These are phyloP conservation scores for Sclerurus mexicanus DNA, from an alignment of 2,113 vertebrate genomes.

Conservation along the genomic window DNA sequence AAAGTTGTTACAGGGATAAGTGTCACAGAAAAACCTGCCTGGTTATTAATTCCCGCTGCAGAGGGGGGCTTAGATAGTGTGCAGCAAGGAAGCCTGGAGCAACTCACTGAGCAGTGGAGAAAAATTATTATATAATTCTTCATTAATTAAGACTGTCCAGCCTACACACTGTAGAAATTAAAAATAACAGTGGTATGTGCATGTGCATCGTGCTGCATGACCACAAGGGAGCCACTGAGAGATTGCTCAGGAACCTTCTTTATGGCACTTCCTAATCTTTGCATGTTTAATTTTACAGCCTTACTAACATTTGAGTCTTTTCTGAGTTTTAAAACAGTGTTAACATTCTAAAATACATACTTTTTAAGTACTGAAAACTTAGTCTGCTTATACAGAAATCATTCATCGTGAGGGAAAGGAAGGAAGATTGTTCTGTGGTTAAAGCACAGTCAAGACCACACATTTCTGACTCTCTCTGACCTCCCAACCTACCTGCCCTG, in stretches of 20 bases:
- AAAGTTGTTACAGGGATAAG: neutral
- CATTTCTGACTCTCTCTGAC: neutral
- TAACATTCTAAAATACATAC: neutral
- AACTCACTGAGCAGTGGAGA: neutral
- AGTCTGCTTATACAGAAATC: neutral
- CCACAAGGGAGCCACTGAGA: neutral
- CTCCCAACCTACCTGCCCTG: neutral
- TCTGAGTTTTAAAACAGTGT: neutral
- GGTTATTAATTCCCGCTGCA: constrained; percentile 1
- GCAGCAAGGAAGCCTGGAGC: neutral
- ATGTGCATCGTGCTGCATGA: neutral
- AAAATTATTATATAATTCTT: neutral
- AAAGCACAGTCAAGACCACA: neutral
- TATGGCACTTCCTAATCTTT: neutral
- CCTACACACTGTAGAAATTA: neutral
- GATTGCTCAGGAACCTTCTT: neutral
- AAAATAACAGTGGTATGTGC: neutral
- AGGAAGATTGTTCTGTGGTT: neutral
- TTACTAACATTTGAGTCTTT: neutral
- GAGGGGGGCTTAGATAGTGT: neutral
- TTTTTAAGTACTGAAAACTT: neutral
- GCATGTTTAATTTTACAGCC: neutral
- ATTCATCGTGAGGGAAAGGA: neutral
- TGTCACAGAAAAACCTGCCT: neutral
- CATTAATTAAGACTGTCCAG: neutral